Conservation (phyloP, 1,140 invertebrate species). For the Mizuhopecten yessoensis region DNA sequence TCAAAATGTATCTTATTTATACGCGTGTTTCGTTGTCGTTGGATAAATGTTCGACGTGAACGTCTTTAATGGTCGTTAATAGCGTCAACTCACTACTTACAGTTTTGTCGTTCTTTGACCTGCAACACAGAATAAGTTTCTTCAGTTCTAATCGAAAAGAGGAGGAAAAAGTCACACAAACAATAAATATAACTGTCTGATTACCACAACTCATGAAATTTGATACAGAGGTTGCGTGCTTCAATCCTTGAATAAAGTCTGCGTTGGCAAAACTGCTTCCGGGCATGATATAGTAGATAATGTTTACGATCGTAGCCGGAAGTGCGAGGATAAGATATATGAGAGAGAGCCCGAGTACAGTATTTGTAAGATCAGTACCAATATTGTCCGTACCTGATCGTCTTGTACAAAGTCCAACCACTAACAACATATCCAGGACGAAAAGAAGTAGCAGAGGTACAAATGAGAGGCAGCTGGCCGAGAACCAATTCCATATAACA, state of each 20-base stretch:
- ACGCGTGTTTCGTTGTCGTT: background rate
- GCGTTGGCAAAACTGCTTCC: background rate
- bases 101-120: slow-evolving; percentile 30
- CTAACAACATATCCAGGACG: slow-evolving; percentile 56
- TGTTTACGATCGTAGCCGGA: slow-evolving; percentile 40
- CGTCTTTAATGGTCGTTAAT: background rate
- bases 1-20: no score
- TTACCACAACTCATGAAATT: slow-evolving; percentile 36
- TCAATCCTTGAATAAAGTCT: background rate
- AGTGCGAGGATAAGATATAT: slow-evolving; percentile 1
- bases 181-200: slow-evolving; percentile 14
- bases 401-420: slow-evolving; percentile 21
- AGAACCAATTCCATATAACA: slow-evolving; percentile 71
- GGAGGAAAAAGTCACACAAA: slow-evolving; percentile 38
- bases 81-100: slow-evolving; percentile 32
- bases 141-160: slow-evolving; percentile 30
- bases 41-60: background rate
- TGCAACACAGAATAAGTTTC: background rate
- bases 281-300: slow-evolving; percentile 45
- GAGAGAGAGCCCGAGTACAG: slow-evolving; percentile 19
- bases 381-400: background rate
- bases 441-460: slow-evolving; percentile 69
- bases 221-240: background rate
- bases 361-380: background rate
- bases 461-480: slow-evolving; percentile 66